Percentiles rank a stretch among this genome's conserved stretches.
These are phyloP conservation scores for Clivina fossor DNA, from an alignment of 2,888 invertebrate genomes.

Conservation along the genomic window DNA sequence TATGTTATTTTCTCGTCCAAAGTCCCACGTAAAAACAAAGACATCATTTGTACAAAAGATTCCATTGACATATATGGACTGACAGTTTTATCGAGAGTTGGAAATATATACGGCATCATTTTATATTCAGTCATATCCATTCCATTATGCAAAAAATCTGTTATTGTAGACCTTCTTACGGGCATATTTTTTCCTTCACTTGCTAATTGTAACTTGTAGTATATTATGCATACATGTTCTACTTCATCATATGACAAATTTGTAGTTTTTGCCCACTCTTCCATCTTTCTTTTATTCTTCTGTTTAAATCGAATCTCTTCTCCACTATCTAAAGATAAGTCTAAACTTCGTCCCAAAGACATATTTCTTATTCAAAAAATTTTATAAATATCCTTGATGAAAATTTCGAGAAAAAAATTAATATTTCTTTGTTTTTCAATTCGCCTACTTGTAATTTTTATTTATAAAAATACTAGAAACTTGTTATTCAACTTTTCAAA, in stretches of 20 bases:
- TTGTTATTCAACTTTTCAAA: too few relatives aligned
- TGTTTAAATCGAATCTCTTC: constrained; percentile 67
- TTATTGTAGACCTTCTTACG: constrained; percentile 2
- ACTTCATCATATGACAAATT: constrained; percentile 64
- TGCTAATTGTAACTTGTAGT: constrained; percentile 52
- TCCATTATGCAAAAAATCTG: constrained; percentile 61
- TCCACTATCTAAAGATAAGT: constrained; percentile 63
- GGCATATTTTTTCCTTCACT: constrained; percentile 1
- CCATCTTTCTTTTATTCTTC: constrained; percentile 59
- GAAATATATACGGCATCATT: constrained; percentile 65
- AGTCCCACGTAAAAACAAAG: constrained; percentile 68
- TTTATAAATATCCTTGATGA: too few relatives aligned
- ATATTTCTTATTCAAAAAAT: constrained; percentile 1
- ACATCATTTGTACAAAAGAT: constrained; percentile 69
- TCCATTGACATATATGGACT: constrained; percentile 52
- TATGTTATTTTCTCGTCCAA: constrained; percentile 64
- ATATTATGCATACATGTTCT: constrained; percentile 58
- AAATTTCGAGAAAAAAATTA: too few relatives aligned
- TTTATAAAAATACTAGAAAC: too few relatives aligned
- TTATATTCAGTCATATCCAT: constrained; percentile 73
- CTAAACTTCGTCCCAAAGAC: constrained; percentile 40
- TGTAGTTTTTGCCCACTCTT: constrained; percentile 59
- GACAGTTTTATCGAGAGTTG: constrained; percentile 60
- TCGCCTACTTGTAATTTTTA: too few relatives aligned
- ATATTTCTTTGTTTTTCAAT: too few relatives aligned